phyloP scores from a whole-genome alignment of 2,113 vertebrate genomes.

The Halichoeres trimaculatus region DNA sequence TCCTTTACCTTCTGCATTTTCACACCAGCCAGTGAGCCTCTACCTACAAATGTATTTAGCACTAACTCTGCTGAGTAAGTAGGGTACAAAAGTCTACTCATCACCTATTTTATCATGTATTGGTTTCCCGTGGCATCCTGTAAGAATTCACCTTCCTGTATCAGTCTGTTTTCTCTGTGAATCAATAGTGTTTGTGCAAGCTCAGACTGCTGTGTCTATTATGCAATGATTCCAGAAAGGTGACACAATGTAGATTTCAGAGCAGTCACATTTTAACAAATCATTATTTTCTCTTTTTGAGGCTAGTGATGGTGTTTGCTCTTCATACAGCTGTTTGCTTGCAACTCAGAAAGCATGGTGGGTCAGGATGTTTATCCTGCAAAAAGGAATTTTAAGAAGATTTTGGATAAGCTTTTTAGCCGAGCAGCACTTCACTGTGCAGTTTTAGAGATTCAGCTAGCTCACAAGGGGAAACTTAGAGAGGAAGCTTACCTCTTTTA shows the following conservation, averaged over 20 bases:
- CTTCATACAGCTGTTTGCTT: neutral
- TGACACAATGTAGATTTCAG: neutral
- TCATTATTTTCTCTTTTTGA: neutral
- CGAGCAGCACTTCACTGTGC: neutral
- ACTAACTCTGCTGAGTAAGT: no score
- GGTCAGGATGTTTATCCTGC: neutral
- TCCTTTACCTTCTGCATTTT: neutral
- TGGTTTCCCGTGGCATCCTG: neutral
- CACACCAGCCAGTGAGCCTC: neutral
- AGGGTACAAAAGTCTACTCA: no score
- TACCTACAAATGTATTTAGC: neutral
- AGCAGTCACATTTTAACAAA: neutral
- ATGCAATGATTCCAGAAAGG: neutral
- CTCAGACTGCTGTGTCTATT: neutral
- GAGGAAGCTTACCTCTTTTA: neutral
- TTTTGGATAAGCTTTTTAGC: neutral
- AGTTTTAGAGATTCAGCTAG: neutral
- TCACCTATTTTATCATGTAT: neutral
- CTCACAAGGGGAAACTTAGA: neutral
- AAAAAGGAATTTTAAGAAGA: neutral
- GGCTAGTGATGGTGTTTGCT: neutral
- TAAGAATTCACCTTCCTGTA: neutral
- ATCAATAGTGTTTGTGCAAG: slow-evolving; percentile 20
- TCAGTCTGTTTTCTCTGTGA: neutral
- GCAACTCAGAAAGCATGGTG: neutral